Base-by-base conservation (phyloP, 2,113 vertebrate species). In the Rattus rattus region DNA sequence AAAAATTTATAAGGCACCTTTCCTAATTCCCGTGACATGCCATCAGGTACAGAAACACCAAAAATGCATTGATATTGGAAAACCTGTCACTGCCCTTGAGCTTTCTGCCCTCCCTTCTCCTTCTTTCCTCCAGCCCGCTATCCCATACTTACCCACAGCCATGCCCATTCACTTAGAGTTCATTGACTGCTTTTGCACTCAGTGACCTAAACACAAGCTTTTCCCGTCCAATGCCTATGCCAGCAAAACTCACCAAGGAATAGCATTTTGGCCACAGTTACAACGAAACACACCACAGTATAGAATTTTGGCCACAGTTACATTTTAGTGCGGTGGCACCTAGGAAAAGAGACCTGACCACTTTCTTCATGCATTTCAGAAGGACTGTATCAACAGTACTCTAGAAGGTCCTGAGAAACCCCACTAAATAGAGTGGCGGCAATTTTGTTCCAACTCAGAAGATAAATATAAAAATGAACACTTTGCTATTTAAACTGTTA, bases 11-110 rank as follows among this genome's bases (percentile, higher is more conserved):
- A 96, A 91, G 75, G 98, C 98, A 43, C 98, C 98, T 33, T 96
- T 39, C 28, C 92, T 98, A 95, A 98, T 98, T 94, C 97, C 97
- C 86, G 93, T 96, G 96, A 98, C 98, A 20, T 98, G 98, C 72
- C 94, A 98, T 79, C 98, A 98, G 98, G 98, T 98, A 97, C 94
- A 92, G 65, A 87, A 81, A 75, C 92, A 16, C 22, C n/a, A 49
- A 80, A 89, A 5, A 39, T 63, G 9, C 85, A 47, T 61, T 69
- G 75, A 9, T 52, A 52, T 14, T 63, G 67, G 22, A 16, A 94
- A 73, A 69, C 26, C 0, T 22, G 7, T 43, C 43, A 72, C 24
- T 11, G 9, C 28, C 7, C 14, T 76, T 12, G 52, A 28, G 9
- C 36, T 83, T 91, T 28, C 30, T 52, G 43, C 26, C n/a, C 83